Conservation (phyloP, 1,140 invertebrate species). For the Halictus rubicundus region DNA sequence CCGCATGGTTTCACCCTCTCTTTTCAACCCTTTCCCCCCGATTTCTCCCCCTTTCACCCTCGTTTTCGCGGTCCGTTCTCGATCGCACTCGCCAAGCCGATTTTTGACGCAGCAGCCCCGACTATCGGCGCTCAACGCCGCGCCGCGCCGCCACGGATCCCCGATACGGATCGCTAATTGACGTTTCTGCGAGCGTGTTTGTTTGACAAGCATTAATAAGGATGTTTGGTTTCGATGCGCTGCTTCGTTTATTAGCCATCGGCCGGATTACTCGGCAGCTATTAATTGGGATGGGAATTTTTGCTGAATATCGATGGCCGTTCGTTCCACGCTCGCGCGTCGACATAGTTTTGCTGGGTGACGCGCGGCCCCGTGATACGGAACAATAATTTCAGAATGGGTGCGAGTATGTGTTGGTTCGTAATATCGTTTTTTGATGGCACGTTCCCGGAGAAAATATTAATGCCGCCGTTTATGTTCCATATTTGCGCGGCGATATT, state of each 20-base stretch:
- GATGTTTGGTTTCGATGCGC: constrained; percentile 29
- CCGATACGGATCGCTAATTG: constrained; percentile 23
- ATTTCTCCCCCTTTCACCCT: too few species aligned
- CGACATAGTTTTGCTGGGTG: not conserved
- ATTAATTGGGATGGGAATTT: constrained; percentile 21
- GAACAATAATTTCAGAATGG: too few species aligned
- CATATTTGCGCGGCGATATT: too few species aligned
- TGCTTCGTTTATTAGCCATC: constrained; percentile 6
- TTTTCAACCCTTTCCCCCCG: too few species aligned
- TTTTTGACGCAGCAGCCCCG: constrained; percentile 11
- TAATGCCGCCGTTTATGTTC: too few species aligned
- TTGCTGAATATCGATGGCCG: not conserved
- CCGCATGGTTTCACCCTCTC: too few species aligned
- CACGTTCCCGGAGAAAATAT: too few species aligned
- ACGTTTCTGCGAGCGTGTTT: constrained; percentile 17
- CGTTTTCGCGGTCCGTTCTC: not conserved
- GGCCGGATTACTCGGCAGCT: constrained; percentile 7
- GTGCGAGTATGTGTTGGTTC: too few species aligned
- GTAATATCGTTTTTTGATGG: too few species aligned
- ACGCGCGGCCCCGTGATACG: too few species aligned
- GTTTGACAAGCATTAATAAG: constrained; percentile 31
- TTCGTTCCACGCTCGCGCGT: not conserved
- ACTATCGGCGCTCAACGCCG: not conserved
- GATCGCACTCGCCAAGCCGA: not conserved
- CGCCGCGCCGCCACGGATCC: not conserved